Evolutionary conservation across 2,888 invertebrate genomes (phyloP), one percentile per base, ranked within the genome.

Genomic region (Euplagia quadripunctaria): DNA sequence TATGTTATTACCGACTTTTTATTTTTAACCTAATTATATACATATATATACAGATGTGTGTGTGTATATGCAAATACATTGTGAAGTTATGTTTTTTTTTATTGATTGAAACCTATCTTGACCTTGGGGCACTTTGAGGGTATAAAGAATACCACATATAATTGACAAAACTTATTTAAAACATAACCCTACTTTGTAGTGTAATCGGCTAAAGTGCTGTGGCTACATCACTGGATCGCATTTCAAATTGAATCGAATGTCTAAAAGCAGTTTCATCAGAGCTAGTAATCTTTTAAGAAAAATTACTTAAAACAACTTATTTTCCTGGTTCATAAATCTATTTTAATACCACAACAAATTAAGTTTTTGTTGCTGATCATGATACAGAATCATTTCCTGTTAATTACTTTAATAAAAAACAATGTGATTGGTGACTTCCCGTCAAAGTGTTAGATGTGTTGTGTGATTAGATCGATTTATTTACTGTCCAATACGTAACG

Each of bases 401-500:
- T 69, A 67, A 68, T 63, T 49, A 67, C 41, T 52, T 55, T 16
- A 49, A 43, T n/a, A 68, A 69, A 72, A 73, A 69, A 69, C 72
- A 73, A 58, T 41, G 61, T 73, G 72, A 69, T 51, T 51, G 16
- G 68, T 55, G 58, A 65, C 72, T 73, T 73, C 70, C 72, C 64
- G 68, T 20, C 49, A 69, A 64, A 68, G 31, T 63, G 12, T 70
- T 12, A 63, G 14, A 63, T 63, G 31, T 17, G 51, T 68, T 55
- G 14, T 52, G 12, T 51, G 51, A 49, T 70, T 43, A 41, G 61
- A 61, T 61, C 20, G 31, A 61, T 61, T 61, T 61, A 61, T 61
- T 61, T 31, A 61, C 11, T 14, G 14, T 6, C 31, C 11, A 61
- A 12, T 58, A 61, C 2, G 31, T 61, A 61, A 31, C 12, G 14